A percentile compares a stretch with the other conserved stretches of the same genome.
These are phyloP conservation scores for Bemisia tabaci DNA, from an alignment of 1,140 invertebrate species.

Conservation along the genomic window DNA sequence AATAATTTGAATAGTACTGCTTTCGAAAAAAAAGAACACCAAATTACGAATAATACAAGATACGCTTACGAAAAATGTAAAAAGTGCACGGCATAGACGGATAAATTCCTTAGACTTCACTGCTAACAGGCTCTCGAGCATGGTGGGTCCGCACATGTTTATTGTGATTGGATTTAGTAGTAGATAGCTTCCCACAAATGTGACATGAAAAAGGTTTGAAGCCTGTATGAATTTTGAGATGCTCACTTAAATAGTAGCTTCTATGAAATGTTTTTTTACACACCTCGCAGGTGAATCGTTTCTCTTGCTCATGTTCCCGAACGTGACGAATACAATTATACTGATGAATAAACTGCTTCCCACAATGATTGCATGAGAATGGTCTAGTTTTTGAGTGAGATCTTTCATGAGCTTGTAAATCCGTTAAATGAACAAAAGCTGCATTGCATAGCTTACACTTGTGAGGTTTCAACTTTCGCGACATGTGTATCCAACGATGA, in stretches of 20 bases:
- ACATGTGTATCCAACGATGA: slow-evolving; percentile 79
- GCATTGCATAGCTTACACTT: slow-evolving; percentile 72
- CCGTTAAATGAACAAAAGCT: slow-evolving; percentile 61
- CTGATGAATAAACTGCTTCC: slow-evolving; percentile 82
- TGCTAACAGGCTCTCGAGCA: slow-evolving; percentile 66
- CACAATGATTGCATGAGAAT: slow-evolving; percentile 85
- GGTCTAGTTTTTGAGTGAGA: slow-evolving; percentile 63
- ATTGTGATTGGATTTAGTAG: slow-evolving; percentile 77
- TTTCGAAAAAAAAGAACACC: too few species aligned
- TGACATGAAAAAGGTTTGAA: slow-evolving; percentile 69
- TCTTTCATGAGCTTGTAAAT: slow-evolving; percentile 70
- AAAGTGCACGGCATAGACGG: too few species aligned
- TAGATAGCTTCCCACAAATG: slow-evolving; percentile 71
- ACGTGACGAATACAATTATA: slow-evolving; percentile 84
- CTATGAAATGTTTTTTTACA: slow-evolving; percentile 77
- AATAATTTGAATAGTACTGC: too few species aligned
- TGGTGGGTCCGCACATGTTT: slow-evolving; percentile 79
- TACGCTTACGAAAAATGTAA: too few species aligned
- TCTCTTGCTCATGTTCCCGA: slow-evolving; percentile 75
- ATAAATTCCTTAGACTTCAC: slow-evolving; percentile 56
- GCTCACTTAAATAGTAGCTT: slow-evolving; percentile 74
- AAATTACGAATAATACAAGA: too few species aligned
- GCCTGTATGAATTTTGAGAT: slow-evolving; percentile 69
- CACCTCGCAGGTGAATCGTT: slow-evolving; percentile 67
- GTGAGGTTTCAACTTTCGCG: slow-evolving; percentile 64